Evolutionary conservation across 23 tunicate genomes (phyloP), one percentile per base, ranked within the genome.

Genomic region (Styela plicata): DNA sequence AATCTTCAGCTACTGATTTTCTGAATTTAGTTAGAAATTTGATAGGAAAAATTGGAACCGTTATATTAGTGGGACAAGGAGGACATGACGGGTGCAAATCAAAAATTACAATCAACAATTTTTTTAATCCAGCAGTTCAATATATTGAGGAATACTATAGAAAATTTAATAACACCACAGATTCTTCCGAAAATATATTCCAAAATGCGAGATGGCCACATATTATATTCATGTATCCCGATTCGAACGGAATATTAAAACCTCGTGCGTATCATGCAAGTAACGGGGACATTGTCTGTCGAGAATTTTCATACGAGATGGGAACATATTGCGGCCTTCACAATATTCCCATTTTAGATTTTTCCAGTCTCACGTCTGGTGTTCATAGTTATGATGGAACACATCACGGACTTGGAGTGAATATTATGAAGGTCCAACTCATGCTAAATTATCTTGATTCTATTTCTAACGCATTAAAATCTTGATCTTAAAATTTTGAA

Each of bases 361-460:
- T 89, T 71, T 67, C 77, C 5, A 65, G 52, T 44, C 57, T 89
- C 16, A 79, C 88, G 3, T 69, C 74, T 44, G 24, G 34, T 19
- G 86, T 84, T 30, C 78, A 80, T 44, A 89, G 94, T 37, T 84
- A 78, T 63, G 94, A 89, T 78, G 94, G 94, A 73, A 79, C 94
- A 16, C 94, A 89, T 80, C 82, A 84, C 74, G 94, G 94, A 2
- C 32, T 69, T 5, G 94, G 85, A n/a, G 94, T 89, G 10, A 89
- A 89, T 52, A 63, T 84, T 32, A 89, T 89, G 85, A 89, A 89
- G 84, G 82, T 32, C 33, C 94, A 84, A 52, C 35, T 89, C 22
- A 28, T 84, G 57, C 74, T 89, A 30, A 89, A 89, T 74, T 85
- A 89, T 69, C 30, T 89, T 19, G 87, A 82, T 13, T 44, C 7